These are phyloP conservation scores for Leucozona laternaria DNA, from an alignment of 2,888 invertebrate species.

Conservation along the genomic window DNA sequence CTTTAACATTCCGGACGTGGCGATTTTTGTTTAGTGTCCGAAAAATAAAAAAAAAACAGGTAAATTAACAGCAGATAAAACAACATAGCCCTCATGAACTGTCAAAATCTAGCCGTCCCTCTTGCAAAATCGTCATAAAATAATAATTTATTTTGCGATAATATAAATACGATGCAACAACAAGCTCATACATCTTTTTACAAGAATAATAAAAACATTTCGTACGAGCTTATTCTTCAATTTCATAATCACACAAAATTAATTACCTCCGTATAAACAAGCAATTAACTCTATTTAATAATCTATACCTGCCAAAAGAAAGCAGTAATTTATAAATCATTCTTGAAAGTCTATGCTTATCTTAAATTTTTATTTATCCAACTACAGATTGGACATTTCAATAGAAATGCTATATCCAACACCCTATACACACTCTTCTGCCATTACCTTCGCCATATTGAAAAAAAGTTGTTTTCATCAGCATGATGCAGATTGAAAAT, in stretches of 20 bases:
- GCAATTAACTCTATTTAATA: background rate
- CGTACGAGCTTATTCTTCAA: background rate
- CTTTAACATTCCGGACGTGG: no score
- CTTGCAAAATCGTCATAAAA: no score
- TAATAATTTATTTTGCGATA: no score
- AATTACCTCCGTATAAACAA: background rate
- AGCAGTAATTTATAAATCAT: constrained; percentile 15
- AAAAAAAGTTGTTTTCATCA: background rate
- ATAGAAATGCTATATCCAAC: constrained; percentile 15
- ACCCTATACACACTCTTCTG: background rate
- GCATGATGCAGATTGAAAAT: background rate
- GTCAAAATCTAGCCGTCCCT: no score
- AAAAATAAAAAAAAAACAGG: no score
- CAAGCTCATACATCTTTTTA: no score
- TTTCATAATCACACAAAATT: background rate
- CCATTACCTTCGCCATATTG: constrained; percentile 25
- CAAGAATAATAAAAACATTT: no score
- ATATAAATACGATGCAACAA: no score
- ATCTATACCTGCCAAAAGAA: constrained; percentile 9
- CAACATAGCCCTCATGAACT: no score
- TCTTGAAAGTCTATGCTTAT: background rate
- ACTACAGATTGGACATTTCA: background rate
- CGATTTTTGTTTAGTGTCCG: no score
- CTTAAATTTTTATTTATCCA: background rate
- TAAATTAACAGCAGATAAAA: no score